Percentiles rank a stretch among this genome's conserved stretches.
These are phyloP conservation scores for Neostethus bicornis DNA, from an alignment of 2,797 vertebrate genomes.

Conservation along the genomic window DNA sequence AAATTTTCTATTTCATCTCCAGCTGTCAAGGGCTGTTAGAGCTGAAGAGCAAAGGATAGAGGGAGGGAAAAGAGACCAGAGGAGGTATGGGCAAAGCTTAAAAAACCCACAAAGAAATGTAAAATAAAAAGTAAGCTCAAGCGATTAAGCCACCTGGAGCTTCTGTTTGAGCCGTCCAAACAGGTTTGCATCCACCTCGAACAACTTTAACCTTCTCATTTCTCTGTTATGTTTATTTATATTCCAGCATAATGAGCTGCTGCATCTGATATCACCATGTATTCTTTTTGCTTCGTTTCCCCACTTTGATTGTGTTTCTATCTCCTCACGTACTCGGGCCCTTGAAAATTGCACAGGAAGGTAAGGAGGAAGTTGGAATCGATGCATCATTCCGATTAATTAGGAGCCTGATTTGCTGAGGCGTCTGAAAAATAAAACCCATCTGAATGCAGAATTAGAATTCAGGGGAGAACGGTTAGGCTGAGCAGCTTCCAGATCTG, in stretches of 20 bases:
- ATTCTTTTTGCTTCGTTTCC: slow-evolving; percentile 11
- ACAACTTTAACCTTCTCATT: slow-evolving; percentile 11
- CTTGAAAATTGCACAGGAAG: slow-evolving; percentile 42
- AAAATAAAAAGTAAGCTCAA: slow-evolving; percentile 14
- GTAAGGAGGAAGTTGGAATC: slow-evolving; percentile 55
- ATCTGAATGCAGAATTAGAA: slow-evolving; percentile 70
- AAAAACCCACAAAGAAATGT: slow-evolving; percentile 8
- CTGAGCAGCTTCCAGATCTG: slow-evolving; percentile 45
- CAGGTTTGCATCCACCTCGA: slow-evolving; percentile 15
- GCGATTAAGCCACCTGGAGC: neutral
- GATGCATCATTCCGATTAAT: slow-evolving; percentile 69
- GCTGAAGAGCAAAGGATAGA: slow-evolving; percentile 65
- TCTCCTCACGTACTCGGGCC: slow-evolving; percentile 39
- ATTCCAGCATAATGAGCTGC: slow-evolving; percentile 19
- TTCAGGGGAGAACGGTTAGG: slow-evolving; percentile 46
- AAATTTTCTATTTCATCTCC: slow-evolving; percentile 93
- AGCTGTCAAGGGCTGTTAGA: slow-evolving; percentile 83
- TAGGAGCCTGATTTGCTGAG: slow-evolving; percentile 64
- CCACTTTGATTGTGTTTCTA: slow-evolving; percentile 42
- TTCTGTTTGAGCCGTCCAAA: slow-evolving; percentile 20
- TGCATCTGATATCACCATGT: slow-evolving; percentile 9
- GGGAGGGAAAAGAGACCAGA: slow-evolving; percentile 37
- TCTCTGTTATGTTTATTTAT: neutral
- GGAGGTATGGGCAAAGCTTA: slow-evolving; percentile 39
- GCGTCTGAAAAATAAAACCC: slow-evolving; percentile 59